Evolutionary conservation across 2,888 invertebrate species (phyloP).

Genomic region (Lysandra bellargus): DNA sequence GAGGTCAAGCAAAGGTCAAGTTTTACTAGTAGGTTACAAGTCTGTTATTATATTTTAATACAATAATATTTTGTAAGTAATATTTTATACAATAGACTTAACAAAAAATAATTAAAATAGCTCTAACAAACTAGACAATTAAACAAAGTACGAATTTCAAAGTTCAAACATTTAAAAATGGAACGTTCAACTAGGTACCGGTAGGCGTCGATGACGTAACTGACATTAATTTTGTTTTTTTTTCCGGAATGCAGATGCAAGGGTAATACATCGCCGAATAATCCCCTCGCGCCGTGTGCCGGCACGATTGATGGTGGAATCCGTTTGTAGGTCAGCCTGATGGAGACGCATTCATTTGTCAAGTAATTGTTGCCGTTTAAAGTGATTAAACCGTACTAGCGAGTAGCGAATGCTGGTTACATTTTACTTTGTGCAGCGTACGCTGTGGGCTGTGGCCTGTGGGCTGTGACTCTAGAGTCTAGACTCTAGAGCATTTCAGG

Average conservation of each 20-base stretch:
- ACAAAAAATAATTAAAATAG: too few species aligned
- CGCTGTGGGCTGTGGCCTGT: too few species aligned
- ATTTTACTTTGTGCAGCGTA: neutral
- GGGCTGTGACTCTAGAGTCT: too few species aligned
- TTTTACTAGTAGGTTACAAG: too few species aligned
- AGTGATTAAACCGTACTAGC: constrained; percentile 16
- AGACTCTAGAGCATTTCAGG: neutral
- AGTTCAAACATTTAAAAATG: too few species aligned
- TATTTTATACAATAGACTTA: too few species aligned
- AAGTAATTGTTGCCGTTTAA: constrained; percentile 22
- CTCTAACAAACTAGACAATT: too few species aligned
- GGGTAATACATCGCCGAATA: constrained; percentile 44
- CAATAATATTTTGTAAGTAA: too few species aligned
- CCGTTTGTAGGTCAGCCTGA: constrained; percentile 44
- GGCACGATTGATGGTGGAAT: constrained; percentile 60
- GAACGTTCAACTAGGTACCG: neutral
- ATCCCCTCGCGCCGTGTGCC: constrained; percentile 51
- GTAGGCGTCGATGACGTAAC: neutral
- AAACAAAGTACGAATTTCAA: too few species aligned
- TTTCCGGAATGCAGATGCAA: neutral
- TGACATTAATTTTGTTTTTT: neutral
- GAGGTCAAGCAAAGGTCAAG: too few species aligned
- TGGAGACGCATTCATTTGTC: constrained; percentile 20
- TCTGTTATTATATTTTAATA: too few species aligned
- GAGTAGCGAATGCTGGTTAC: neutral